A percentile compares a stretch with the other conserved stretches of the same genome.
These are phyloP conservation scores for Rhinichthys osculus DNA, from an alignment of 2,797 vertebrate genomes.

Conservation along the genomic window DNA sequence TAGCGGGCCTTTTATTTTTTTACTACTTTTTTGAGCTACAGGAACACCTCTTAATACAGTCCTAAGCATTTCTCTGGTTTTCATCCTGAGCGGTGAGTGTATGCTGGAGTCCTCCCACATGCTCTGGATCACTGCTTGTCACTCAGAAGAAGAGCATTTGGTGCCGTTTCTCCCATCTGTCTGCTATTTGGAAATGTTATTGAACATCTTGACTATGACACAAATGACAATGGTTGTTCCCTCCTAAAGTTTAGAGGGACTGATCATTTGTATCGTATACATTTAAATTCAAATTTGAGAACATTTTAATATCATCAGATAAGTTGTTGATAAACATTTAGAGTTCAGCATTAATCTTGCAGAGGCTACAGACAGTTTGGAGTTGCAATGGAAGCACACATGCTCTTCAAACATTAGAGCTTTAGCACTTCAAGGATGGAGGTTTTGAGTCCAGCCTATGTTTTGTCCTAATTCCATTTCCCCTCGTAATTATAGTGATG, in stretches of 20 bases:
- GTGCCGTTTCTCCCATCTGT: conserved; percentile 30
- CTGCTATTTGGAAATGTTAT: conserved; percentile 24
- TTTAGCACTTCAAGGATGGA: not conserved
- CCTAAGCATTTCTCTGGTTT: not conserved
- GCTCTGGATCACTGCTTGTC: conserved; percentile 27
- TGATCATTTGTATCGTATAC: not conserved
- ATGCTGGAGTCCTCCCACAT: conserved; percentile 18
- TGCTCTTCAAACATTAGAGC: not conserved
- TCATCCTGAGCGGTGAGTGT: not conserved
- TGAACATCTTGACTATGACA: conserved; percentile 17
- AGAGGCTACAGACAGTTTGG: not conserved
- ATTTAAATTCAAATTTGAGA: not conserved
- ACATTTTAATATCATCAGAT: not conserved
- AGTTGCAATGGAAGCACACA: too few species aligned
- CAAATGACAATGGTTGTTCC: not conserved
- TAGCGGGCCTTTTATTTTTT: too few species aligned
- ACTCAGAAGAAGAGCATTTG: conserved; percentile 21
- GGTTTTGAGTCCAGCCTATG: not conserved
- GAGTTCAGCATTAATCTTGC: not conserved
- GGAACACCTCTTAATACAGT: conserved; percentile 1
- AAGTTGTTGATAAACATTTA: not conserved
- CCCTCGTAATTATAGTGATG: too few species aligned
- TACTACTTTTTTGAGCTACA: not conserved
- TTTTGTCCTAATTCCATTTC: not conserved
- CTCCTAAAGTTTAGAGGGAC: not conserved